phyloP scores from a whole-genome alignment of 2,797 vertebrate species.

The Trichosurus vulpecula region DNA sequence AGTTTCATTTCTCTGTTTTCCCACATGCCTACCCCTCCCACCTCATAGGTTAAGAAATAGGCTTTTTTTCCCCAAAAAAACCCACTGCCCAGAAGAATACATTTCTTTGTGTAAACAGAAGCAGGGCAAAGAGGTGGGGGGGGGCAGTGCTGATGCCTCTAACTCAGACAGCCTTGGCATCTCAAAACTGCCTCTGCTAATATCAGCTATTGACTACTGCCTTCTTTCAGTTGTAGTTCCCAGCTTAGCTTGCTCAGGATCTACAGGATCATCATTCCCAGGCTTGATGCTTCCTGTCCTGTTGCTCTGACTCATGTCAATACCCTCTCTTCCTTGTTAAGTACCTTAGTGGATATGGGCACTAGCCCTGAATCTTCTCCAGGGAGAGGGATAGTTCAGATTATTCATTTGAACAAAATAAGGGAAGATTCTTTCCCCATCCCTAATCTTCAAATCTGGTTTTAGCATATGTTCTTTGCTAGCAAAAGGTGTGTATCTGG shows the following conservation, averaged over 20 bases:
- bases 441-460: not conserved
- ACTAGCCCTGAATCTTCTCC: not conserved
- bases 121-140: not conserved
- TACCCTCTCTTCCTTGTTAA: not conserved
- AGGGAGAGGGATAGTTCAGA: not conserved
- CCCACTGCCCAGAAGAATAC: not conserved
- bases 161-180: not conserved
- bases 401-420: not conserved
- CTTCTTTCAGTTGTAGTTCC: not conserved
- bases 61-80: accelerated
- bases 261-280: not conserved
- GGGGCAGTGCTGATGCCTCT: not conserved
- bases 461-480: not conserved
- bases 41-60: not conserved
- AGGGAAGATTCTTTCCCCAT: not conserved
- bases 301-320: not conserved
- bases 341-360: not conserved
- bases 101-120: not conserved
- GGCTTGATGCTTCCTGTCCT: not conserved
- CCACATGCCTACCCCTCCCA: not conserved
- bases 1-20: not conserved
- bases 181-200: not conserved
- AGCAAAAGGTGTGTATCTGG: not conserved
- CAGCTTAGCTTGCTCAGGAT: not conserved
- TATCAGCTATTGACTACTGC: not conserved